Conservation (phyloP, 2,797 vertebrate genomes). For the Chromobotia macracanthus region DNA sequence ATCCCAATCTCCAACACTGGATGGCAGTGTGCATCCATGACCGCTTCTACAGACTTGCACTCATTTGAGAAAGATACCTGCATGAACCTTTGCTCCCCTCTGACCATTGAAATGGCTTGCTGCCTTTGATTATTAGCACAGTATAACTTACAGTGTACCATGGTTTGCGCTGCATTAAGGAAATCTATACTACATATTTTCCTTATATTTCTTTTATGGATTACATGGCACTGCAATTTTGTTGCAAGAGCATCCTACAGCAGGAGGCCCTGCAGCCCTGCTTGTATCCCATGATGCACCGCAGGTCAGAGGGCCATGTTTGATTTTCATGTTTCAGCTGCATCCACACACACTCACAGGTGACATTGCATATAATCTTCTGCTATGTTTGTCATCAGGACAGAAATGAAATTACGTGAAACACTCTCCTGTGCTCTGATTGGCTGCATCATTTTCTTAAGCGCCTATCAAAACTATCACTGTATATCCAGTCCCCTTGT, state of each 20-base stretch:
- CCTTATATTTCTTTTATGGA: neutral
- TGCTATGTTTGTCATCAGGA: neutral
- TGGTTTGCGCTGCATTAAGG: neutral
- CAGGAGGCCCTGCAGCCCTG: too few species aligned
- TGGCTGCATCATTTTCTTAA: neutral
- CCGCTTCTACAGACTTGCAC: neutral
- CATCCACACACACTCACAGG: neutral
- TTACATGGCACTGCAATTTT: conserved; percentile 71
- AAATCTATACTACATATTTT: neutral
- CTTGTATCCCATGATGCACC: conserved; percentile 44
- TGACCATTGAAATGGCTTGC: conserved; percentile 11
- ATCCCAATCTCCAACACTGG: conserved; percentile 67
- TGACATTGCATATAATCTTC: conserved; percentile 11
- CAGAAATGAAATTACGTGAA: conserved; percentile 17
- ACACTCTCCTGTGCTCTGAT: conserved; percentile 23
- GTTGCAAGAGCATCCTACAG: conserved; percentile 72
- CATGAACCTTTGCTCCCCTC: neutral
- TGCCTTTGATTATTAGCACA: too few species aligned
- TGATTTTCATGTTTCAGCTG: conserved; percentile 20
- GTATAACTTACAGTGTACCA: neutral
- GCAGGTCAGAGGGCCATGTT: conserved; percentile 30
- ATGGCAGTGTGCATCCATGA: conserved; percentile 77
- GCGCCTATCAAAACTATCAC: neutral
- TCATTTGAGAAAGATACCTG: neutral
- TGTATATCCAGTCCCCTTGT: neutral